Evolutionary conservation across 2,888 invertebrate species (phyloP), one percentile per base, ranked within the genome.

Genomic region (Pristionchus mayeri): DNA sequence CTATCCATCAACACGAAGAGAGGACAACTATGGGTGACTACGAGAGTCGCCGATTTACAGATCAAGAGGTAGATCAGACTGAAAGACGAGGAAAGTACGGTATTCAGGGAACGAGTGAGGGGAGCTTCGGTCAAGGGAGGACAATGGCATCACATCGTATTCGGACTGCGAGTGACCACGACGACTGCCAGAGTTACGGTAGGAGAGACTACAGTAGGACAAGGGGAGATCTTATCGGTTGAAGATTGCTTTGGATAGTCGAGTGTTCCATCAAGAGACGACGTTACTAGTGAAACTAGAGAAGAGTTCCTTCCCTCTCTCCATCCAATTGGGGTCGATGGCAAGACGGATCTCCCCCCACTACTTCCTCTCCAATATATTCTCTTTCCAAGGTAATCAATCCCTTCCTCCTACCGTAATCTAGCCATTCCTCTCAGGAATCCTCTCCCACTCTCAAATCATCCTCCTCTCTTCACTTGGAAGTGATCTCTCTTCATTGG

Each of bases 391-490:
- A 85, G 87, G 87, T 87, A 48, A 57, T 60, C 18, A 16, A 54
- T 84, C 21, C n/a, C n/a, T n/a, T n/a, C n/a, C n/a, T n/a, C 40
- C 40, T 24, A 84, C 34, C 54, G 24, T 27, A 52, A n/a, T 24
- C 71, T 40, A 40, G 2, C 37, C 37, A 11, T 78, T 27, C 34
- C 27, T 75, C 85, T 78, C 78, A 89, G 89, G 89, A 11, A 76
- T 90, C 9, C 84, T 90, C 3, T 80, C 87, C 7, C 83, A 82
- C 7, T 85, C 87, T 24, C 85, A 85, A 40, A 86, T 85, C 7
- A 60, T 90, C 30, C 84, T 88, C 0, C 84, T 90, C 6, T 82
- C 86, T 6, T 85, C 88, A 0, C 85, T 91, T 9, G 90, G 90
- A 0, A 84, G 86, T 40, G 87, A 88, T 44, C 81, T 87, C 24